phyloP scores from a whole-genome alignment of 2,797 vertebrate genomes.

The Propithecus deckenii region DNA sequence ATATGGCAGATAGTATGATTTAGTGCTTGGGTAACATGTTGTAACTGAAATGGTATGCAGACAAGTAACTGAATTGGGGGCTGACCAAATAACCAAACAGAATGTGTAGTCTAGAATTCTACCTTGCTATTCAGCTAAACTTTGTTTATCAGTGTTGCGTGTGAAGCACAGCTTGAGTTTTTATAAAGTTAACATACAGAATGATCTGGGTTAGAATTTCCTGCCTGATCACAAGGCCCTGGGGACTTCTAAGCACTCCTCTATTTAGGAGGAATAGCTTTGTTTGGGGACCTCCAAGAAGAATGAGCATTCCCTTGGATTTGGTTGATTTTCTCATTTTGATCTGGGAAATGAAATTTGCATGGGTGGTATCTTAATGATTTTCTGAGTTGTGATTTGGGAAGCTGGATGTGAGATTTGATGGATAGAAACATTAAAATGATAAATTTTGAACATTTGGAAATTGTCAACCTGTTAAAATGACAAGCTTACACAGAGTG shows the following conservation, averaged over 20 bases:
- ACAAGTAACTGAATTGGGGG: neutral
- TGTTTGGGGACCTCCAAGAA: neutral
- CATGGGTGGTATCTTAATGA: neutral
- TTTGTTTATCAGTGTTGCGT: neutral
- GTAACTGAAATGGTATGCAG: neutral
- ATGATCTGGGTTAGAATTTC: neutral
- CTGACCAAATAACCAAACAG: neutral
- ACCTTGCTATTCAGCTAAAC: neutral
- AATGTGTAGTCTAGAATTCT: neutral
- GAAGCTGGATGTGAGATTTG: neutral
- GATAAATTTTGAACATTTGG: constrained; percentile 24
- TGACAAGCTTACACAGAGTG: neutral
- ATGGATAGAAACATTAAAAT: neutral
- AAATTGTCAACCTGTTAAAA: constrained; percentile 45
- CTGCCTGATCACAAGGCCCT: neutral
- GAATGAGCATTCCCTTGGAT: neutral
- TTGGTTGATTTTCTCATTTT: neutral
- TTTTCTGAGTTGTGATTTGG: constrained; percentile 43
- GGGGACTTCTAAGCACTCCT: neutral
- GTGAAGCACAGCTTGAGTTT: neutral
- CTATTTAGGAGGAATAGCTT: neutral
- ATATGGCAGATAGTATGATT: neutral
- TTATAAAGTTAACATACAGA: neutral
- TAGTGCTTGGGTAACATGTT: neutral
- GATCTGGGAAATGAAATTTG: neutral